A percentile compares a stretch with the other conserved stretches of the same genome.
phyloP scores from a whole-genome alignment of 2,888 invertebrate species.

The Epicampocera succincta region DNA sequence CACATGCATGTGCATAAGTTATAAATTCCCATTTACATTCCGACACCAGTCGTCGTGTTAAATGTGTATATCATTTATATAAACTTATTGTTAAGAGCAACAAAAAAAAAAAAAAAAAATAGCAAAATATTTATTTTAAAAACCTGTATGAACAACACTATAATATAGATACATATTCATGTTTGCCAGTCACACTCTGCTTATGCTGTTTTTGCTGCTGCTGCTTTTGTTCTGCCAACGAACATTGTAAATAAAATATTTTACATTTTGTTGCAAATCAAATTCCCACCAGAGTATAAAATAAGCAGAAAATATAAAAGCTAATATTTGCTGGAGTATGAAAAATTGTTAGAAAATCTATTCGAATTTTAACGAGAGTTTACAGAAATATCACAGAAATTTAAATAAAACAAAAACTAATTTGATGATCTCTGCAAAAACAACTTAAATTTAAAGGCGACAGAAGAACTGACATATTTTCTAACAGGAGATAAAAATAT shows the following conservation, averaged over 20 bases:
- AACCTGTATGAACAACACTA: background rate
- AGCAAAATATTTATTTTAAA: slow-evolving; percentile 6
- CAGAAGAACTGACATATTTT: no score
- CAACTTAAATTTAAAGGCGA: no score
- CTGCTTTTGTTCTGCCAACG: no score
- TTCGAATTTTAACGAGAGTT: background rate
- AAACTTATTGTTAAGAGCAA: background rate
- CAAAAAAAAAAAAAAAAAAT: no score
- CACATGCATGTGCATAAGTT: slow-evolving; percentile 14
- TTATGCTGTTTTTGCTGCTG: background rate
- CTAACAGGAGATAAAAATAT: no score
- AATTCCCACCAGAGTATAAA: slow-evolving; percentile 48
- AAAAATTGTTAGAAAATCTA: background rate
- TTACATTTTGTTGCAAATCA: slow-evolving; percentile 39
- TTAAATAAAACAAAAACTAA: no score
- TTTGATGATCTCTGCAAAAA: no score
- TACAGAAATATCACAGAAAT: no score
- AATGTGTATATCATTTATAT: slow-evolving; percentile 44
- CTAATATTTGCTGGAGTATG: background rate
- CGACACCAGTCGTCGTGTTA: slow-evolving; percentile 44
- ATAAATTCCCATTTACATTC: slow-evolving; percentile 53
- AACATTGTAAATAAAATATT: slow-evolving; percentile 7
- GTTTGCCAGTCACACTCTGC: background rate
- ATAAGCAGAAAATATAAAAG: slow-evolving; percentile 21
- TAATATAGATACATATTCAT: background rate